A percentile compares a stretch with the other conserved stretches of the same genome.
phyloP scores from a whole-genome alignment of 2,797 vertebrate species.

The Lutjanus argentimaculatus region DNA sequence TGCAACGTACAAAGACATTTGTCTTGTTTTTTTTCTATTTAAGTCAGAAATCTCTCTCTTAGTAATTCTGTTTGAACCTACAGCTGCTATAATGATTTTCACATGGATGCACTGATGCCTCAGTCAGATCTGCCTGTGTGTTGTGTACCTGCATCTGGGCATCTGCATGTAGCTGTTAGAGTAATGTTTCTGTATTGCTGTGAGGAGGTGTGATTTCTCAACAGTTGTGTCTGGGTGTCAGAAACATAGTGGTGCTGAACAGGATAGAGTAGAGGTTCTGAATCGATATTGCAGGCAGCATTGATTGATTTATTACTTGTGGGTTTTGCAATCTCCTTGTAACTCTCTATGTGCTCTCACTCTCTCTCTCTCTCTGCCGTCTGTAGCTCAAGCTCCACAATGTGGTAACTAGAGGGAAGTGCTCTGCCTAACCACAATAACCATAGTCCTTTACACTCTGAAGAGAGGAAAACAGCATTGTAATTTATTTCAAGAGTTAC shows the following conservation, averaged over 20 bases:
- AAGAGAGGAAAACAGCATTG: background rate
- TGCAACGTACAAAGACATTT: background rate
- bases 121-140: background rate
- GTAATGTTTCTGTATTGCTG: background rate
- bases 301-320: constrained; percentile 65
- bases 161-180: constrained; percentile 18
- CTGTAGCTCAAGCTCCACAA: constrained; percentile 66
- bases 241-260: constrained; percentile 42
- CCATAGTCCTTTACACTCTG: constrained; percentile 3
- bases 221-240: constrained; percentile 39
- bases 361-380: constrained; percentile 25
- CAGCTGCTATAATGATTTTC: background rate
- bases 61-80: background rate
- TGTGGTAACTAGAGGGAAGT: constrained; percentile 63
- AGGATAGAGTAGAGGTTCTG: constrained; percentile 39
- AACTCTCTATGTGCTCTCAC: background rate
- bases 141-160: constrained; percentile 5
- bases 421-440: constrained; percentile 20
- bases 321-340: constrained; percentile 32
- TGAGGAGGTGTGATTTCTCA: constrained; percentile 21
- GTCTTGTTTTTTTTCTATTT: background rate
- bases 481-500: background rate
- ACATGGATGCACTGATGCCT: constrained; percentile 2
- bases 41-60: background rate
- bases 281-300: constrained; percentile 57